A percentile compares a stretch with the other conserved stretches of the same genome.
phyloP scores from a whole-genome alignment of 2,888 invertebrate genomes.

The Drosophila mayaguana region DNA sequence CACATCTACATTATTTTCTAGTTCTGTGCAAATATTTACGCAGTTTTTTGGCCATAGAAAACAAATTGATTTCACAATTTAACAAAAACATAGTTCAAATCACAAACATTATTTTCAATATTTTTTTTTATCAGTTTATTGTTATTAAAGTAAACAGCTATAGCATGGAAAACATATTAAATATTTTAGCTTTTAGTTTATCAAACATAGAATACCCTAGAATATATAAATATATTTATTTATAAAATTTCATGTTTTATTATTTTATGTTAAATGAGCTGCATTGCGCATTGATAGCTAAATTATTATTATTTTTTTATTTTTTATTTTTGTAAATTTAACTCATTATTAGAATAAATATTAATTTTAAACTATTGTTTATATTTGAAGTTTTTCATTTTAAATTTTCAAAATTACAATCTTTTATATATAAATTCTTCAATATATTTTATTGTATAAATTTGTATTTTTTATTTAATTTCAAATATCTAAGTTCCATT shows the following conservation, averaged over 20 bases:
- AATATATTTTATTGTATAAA: background rate
- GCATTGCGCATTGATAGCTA: too few relatives aligned
- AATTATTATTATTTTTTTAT: too few relatives aligned
- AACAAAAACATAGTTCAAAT: background rate
- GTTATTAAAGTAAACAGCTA: conserved; percentile 1
- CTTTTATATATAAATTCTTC: background rate
- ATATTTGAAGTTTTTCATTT: too few relatives aligned
- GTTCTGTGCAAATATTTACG: background rate
- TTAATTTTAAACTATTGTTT: too few relatives aligned
- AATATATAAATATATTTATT: too few relatives aligned
- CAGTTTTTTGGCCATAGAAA: background rate
- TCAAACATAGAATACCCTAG: background rate
- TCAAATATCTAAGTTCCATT: background rate
- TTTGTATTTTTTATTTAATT: background rate
- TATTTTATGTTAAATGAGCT: too few relatives aligned
- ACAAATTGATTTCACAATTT: conserved; percentile 1
- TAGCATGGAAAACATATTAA: background rate
- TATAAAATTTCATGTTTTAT: too few relatives aligned
- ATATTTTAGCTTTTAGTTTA: too few relatives aligned
- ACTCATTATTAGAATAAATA: too few relatives aligned
- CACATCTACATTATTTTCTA: background rate
- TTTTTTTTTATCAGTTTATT: background rate
- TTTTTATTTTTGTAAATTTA: too few relatives aligned
- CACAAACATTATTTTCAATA: background rate
- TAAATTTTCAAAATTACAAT: too few relatives aligned